A percentile compares a stretch with the other conserved stretches of the same genome.
Conservation (phyloP, 1,140 invertebrate genomes). For the Schlechtendalia chinensis region DNA sequence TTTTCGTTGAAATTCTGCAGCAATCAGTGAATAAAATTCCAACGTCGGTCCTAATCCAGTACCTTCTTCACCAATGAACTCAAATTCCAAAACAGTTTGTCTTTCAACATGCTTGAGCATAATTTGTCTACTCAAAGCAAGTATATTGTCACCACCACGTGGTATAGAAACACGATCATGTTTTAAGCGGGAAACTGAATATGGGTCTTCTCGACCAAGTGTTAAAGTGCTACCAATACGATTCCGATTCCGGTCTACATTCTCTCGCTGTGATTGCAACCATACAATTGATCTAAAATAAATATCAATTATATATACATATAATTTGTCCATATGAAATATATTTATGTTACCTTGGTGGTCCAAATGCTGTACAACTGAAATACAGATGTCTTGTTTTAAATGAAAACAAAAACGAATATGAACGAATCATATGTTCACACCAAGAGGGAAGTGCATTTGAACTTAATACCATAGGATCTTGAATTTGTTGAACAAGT, state of each 20-base stretch:
- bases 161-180: constrained; percentile 97
- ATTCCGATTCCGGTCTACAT: constrained; percentile 76
- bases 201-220: constrained; percentile 86
- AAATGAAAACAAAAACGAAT: constrained; percentile 95
- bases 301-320: not conserved
- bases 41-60: constrained; percentile 97
- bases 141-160: constrained; percentile 75
- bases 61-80: constrained; percentile 95
- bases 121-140: constrained; percentile 88
- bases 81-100: constrained; percentile 94
- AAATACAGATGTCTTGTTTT: constrained; percentile 95
- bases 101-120: constrained; percentile 88
- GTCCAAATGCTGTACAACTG: constrained; percentile 93
- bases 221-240: constrained; percentile 68
- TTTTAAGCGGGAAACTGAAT: constrained; percentile 90
- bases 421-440: constrained; percentile 88
- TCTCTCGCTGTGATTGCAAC: constrained; percentile 94
- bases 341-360: constrained; percentile 67
- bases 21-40: constrained; percentile 96
- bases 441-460: constrained; percentile 92
- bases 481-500: constrained; percentile 85
- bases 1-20: constrained; percentile 89
- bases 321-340: not conserved
- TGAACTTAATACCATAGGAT: constrained; percentile 90
- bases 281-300: constrained; percentile 84